Percentiles rank a stretch among this genome's conserved stretches.
Evolutionary conservation across 2,888 invertebrate species (phyloP).

Genomic region (Oligia fasciuncula): DNA sequence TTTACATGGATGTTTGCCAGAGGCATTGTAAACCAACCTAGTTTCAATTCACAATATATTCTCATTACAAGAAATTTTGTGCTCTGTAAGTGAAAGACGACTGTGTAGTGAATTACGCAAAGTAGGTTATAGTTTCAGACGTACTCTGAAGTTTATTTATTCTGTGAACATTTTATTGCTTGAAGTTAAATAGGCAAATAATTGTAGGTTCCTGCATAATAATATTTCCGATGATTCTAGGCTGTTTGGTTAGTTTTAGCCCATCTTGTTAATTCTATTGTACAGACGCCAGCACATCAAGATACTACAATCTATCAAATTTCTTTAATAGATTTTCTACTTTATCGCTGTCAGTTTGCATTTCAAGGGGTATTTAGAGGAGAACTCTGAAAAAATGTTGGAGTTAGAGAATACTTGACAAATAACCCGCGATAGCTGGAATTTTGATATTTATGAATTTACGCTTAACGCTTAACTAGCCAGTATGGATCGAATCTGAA

Average conservation of each 20-base stretch:
- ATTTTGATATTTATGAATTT: too few species aligned
- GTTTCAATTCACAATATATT: background rate
- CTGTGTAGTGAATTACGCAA: background rate
- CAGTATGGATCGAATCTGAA: background rate
- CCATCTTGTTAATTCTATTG: background rate
- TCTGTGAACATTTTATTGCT: background rate
- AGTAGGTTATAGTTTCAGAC: background rate
- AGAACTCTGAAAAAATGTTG: background rate
- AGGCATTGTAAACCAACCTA: background rate
- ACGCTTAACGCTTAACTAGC: too few species aligned
- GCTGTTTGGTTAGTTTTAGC: background rate
- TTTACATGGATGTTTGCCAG: conserved; percentile 1
- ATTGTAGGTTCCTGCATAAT: too few species aligned
- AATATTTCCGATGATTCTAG: background rate
- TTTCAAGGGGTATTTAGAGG: background rate
- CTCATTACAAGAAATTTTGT: background rate
- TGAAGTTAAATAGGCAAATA: background rate
- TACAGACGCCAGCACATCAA: too few species aligned
- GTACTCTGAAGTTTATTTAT: background rate
- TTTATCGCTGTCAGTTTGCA: background rate
- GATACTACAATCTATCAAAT: too few species aligned
- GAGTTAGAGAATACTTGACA: background rate
- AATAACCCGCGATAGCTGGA: background rate
- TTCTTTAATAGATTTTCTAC: too few species aligned
- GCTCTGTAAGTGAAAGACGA: too few species aligned